Evolutionary conservation across 2,888 invertebrate genomes (phyloP).

Genomic region (Perizoma flavofasciatum): DNA sequence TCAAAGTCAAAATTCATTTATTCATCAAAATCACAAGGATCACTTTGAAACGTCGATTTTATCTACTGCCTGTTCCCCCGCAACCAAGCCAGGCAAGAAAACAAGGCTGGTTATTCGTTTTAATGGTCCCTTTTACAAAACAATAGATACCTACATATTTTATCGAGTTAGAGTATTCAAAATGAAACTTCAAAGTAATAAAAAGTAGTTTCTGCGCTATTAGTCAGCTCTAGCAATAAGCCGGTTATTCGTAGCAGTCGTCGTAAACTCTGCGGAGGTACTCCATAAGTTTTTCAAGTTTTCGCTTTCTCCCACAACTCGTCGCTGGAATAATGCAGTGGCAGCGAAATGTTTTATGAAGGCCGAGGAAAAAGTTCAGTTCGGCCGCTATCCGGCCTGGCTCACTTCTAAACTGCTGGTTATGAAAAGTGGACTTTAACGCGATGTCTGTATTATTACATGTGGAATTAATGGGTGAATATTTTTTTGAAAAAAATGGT

Average conservation of each 20-base stretch:
- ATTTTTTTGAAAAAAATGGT: no score
- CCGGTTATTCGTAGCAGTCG: slow-evolving; percentile 14
- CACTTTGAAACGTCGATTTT: no score
- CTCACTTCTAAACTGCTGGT: slow-evolving; percentile 1
- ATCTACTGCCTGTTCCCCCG: no score
- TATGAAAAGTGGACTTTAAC: not conserved
- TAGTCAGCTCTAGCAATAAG: slow-evolving; percentile 9
- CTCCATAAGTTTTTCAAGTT: slow-evolving; percentile 25
- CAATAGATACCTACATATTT: no score
- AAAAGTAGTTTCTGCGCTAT: not conserved
- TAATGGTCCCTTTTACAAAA: no score
- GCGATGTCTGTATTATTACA: no score
- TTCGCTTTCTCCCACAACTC: slow-evolving; percentile 37
- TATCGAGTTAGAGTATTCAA: not conserved
- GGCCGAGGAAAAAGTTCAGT: slow-evolving; percentile 52
- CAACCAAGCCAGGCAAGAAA: no score
- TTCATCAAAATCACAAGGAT: no score
- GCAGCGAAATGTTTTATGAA: slow-evolving; percentile 60
- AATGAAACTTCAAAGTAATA: not conserved
- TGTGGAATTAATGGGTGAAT: no score
- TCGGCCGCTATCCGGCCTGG: slow-evolving; percentile 42
- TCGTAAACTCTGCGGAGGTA: slow-evolving; percentile 16
- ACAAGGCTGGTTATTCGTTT: no score
- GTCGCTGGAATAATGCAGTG: slow-evolving; percentile 52
- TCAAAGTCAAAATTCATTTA: no score